These are phyloP conservation scores for Dastarcus helophoroides DNA, from an alignment of 2,888 invertebrate genomes.

Conservation along the genomic window DNA sequence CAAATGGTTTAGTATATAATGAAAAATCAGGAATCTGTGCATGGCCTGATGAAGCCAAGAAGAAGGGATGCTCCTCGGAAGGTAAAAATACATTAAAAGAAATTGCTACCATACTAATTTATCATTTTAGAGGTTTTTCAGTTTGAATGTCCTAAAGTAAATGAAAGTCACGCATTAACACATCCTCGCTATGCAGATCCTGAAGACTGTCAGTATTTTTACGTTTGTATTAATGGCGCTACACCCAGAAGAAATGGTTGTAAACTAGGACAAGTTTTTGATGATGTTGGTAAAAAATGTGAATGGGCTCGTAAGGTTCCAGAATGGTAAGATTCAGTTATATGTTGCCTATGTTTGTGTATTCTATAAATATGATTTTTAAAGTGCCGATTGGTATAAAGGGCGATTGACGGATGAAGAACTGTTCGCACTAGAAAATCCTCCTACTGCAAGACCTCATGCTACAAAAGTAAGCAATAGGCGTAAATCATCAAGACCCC, in stretches of 20 bases:
- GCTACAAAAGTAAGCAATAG: conserved; percentile 40
- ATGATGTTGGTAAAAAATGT: conserved; percentile 65
- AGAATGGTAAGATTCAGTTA: conserved; percentile 58
- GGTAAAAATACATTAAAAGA: conserved; percentile 36
- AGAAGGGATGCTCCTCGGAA: conserved; percentile 71
- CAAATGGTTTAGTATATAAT: conserved; percentile 76
- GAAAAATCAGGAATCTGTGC: conserved; percentile 83
- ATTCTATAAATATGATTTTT: conserved; percentile 19
- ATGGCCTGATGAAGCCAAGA: conserved; percentile 87
- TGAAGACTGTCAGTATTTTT: conserved; percentile 84
- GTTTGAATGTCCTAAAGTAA: conserved; percentile 72
- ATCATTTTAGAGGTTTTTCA: conserved; percentile 59
- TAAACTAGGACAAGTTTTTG: conserved; percentile 80
- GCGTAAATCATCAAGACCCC: conserved; percentile 37
- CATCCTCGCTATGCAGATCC: conserved; percentile 82
- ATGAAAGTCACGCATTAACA: conserved; percentile 57
- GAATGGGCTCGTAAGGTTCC: conserved; percentile 81
- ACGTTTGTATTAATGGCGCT: conserved; percentile 82
- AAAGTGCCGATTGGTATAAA: conserved; percentile 85
- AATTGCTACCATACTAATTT: conserved; percentile 3
- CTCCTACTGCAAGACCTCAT: conserved; percentile 54
- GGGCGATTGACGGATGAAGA: conserved; percentile 70
- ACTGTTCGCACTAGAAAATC: conserved; percentile 68
- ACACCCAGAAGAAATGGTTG: conserved; percentile 78
- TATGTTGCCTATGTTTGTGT: neutral